Base-by-base conservation (phyloP, 2,113 vertebrate genomes). In the Strigops habroptila region DNA sequence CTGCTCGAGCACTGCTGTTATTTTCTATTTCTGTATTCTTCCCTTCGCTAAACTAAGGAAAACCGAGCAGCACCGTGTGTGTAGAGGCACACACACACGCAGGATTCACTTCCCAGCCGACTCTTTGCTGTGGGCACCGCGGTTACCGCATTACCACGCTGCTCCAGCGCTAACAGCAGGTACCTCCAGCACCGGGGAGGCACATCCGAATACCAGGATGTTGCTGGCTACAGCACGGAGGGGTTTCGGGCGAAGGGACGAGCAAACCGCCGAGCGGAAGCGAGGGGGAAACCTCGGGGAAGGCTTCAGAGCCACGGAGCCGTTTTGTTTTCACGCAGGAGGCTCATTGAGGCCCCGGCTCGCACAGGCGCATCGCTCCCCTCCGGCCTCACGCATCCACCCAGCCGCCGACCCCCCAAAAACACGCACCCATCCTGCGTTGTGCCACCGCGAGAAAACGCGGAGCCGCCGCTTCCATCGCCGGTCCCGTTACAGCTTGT, bases 91-190 rank as follows among this genome's bases (percentile, higher is more conserved):
- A 43, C 16, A 35, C 10, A 3, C 10, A 39, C 39, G 11, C 39
- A 59, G 23, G 52, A 71, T 62, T 17, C 51, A 31, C 68, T 90
- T 41, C 68, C 93, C 67, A 88, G 70, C 95, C 52, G 94, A 59
- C 88, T 80, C 91, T 90, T 62, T 7, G 84, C 94, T 28, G 91
- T 8, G 67, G 91, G 91, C 92, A 88, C 81, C 27, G 85, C 6
- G 70, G 93, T 78, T 94, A 93, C 95, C 86, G 95, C 95, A 96
- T 93, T 93, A 85, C 80, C 94, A 48, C 64, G 78, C 74, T 31
- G 68, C 74, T 92, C 93, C 95, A 3, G 60, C 67, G 84, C 31
- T 51, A 92, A 81, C 94, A 88, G 73, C 92, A 95, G 82, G 96
- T 95, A 93, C 87, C 92, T 86, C 76, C 79, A 18, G 59, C 87